A percentile compares a stretch with the other conserved stretches of the same genome.
phyloP scores from a whole-genome alignment of 2,797 vertebrate species.

The Enteromius radiatus region DNA sequence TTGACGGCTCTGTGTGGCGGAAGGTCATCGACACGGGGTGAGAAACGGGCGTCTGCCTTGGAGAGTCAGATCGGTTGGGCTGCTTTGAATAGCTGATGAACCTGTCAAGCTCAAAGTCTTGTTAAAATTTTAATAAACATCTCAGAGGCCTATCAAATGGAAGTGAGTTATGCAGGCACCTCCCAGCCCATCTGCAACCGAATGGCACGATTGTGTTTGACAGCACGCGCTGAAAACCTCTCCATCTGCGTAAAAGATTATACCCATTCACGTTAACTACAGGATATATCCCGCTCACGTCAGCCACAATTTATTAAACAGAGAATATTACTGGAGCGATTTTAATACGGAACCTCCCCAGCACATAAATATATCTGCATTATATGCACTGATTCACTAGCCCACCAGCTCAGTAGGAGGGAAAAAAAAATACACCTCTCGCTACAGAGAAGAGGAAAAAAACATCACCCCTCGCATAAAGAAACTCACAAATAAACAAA shows the following conservation, averaged over 20 bases:
- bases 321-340: slow-evolving; percentile 74
- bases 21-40: slow-evolving; percentile 74
- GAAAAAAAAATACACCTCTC: not conserved
- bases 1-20: slow-evolving; percentile 57
- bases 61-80: slow-evolving; percentile 73
- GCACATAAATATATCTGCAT: slow-evolving; percentile 73
- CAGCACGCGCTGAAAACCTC: slow-evolving; percentile 81
- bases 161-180: slow-evolving; percentile 83
- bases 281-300: slow-evolving; percentile 72
- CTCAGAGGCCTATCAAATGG: slow-evolving; percentile 80
- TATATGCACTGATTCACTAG: slow-evolving; percentile 56
- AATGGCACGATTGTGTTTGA: slow-evolving; percentile 81
- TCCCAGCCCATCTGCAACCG: slow-evolving; percentile 73
- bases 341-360: slow-evolving; percentile 68
- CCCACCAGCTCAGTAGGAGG: slow-evolving; percentile 4
- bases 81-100: slow-evolving; percentile 86
- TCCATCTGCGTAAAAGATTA: slow-evolving; percentile 80
- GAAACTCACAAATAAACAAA: slow-evolving; percentile 51
- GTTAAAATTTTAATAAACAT: slow-evolving; percentile 89
- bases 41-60: slow-evolving; percentile 54
- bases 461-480: slow-evolving; percentile 3
- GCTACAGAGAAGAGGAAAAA: not conserved
- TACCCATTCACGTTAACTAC: slow-evolving; percentile 81
- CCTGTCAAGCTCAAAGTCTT: slow-evolving; percentile 76
- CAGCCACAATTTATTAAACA: slow-evolving; percentile 78